A percentile compares a stretch with the other conserved stretches of the same genome.
phyloP scores from a whole-genome alignment of 64 coral and sea anemone genomes.

The Stichodactyla mertensii region DNA sequence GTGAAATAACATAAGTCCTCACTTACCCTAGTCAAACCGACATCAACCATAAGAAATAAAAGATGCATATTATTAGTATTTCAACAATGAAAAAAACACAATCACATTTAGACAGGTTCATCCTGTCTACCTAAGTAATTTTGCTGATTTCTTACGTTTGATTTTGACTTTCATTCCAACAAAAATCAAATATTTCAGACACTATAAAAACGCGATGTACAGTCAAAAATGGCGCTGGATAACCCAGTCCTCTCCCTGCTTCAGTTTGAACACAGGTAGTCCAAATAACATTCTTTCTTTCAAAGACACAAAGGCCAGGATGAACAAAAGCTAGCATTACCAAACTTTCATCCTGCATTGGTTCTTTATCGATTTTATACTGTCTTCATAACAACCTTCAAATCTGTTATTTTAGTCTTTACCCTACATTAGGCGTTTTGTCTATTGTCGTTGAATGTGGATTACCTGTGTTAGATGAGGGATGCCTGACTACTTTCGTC shows the following conservation, averaged over 20 bases:
- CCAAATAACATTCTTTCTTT: too few relatives aligned
- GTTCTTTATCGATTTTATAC: too few relatives aligned
- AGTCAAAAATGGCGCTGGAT: conserved; percentile 61
- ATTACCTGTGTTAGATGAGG: not conserved
- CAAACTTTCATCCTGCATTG: too few relatives aligned
- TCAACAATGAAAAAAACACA: not conserved
- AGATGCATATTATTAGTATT: too few relatives aligned
- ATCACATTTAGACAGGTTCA: not conserved
- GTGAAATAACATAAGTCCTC: too few relatives aligned
- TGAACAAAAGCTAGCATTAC: not conserved
- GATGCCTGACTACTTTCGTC: conserved; percentile 7
- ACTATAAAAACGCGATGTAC: not conserved
- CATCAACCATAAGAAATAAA: too few relatives aligned
- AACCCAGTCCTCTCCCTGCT: conserved; percentile 7
- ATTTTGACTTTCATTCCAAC: conserved; percentile 77
- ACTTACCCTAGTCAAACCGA: too few relatives aligned
- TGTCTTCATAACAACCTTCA: not conserved
- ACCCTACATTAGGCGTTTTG: not conserved
- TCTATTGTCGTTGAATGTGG: not conserved
- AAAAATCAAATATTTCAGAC: not conserved
- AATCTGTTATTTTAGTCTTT: not conserved
- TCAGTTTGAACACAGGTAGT: too few relatives aligned
- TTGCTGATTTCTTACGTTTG: conserved; percentile 48
- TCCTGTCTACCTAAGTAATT: not conserved
- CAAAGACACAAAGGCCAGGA: not conserved